These are phyloP conservation scores for Ectropis grisescens DNA, from an alignment of 1,140 invertebrate species.

Conservation along the genomic window DNA sequence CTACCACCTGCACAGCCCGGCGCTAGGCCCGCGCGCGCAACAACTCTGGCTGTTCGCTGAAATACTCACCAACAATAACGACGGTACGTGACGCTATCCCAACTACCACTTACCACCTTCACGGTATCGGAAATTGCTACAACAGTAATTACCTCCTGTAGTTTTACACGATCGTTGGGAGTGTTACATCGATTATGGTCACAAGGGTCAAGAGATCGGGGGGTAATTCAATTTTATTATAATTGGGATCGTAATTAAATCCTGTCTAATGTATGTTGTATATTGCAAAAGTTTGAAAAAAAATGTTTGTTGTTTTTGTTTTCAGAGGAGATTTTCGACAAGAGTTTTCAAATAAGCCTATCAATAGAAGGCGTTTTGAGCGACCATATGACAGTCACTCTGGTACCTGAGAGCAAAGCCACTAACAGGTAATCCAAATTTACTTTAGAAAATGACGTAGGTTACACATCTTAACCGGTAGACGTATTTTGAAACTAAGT, in stretches of 20 bases:
- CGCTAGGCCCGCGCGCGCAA: constrained; percentile 90
- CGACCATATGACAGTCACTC: constrained; percentile 77
- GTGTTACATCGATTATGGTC: too few species aligned
- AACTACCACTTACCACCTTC: too few species aligned
- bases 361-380: constrained; percentile 83
- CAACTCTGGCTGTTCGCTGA: constrained; percentile 94
- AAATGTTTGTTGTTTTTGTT: constrained; percentile 13
- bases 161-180: too few species aligned
- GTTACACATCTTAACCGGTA: too few species aligned
- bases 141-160: too few species aligned
- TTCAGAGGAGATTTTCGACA: constrained; percentile 88
- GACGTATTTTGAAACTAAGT: too few species aligned
- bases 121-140: too few species aligned
- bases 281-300: too few species aligned
- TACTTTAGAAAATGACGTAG: not conserved
- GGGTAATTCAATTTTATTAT: too few species aligned
- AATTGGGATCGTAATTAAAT: too few species aligned
- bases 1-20: constrained; percentile 87
- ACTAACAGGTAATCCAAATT: constrained; percentile 85
- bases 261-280: too few species aligned
- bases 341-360: constrained; percentile 88
- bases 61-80: constrained; percentile 86
- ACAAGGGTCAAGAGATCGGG: too few species aligned
- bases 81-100: constrained; percentile 81
- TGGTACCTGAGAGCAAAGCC: constrained; percentile 73